These are phyloP conservation scores for Asarcornis scutulata DNA, from an alignment of 2,113 vertebrate genomes.

Conservation along the genomic window DNA sequence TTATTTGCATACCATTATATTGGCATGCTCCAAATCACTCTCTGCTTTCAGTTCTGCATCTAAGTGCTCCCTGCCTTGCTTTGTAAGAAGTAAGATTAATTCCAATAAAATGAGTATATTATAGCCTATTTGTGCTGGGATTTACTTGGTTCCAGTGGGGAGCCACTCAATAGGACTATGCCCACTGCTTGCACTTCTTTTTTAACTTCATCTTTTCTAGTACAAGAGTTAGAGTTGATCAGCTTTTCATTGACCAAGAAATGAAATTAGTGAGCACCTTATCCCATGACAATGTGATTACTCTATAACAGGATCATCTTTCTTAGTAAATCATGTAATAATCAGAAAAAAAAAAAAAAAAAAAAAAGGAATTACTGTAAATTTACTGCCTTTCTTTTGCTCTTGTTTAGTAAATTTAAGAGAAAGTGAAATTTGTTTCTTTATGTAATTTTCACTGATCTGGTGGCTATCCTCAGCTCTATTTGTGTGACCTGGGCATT, in stretches of 20 bases:
- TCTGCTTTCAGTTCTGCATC: neutral
- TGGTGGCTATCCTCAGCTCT: neutral
- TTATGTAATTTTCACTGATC: slow-evolving; percentile 53
- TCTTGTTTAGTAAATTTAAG: slow-evolving; percentile 1
- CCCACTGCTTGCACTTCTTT: neutral
- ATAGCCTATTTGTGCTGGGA: neutral
- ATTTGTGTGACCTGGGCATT: neutral
- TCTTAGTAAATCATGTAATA: neutral
- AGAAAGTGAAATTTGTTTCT: slow-evolving; percentile 45
- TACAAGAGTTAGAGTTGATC: neutral
- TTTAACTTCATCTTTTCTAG: neutral
- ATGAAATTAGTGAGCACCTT: slow-evolving; percentile 24
- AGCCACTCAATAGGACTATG: neutral
- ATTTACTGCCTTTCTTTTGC: neutral
- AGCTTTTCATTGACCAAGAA: neutral
- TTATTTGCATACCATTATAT: neutral
- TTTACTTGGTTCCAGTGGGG: neutral
- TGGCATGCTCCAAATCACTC: neutral
- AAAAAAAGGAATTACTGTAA: neutral
- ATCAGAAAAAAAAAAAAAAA: neutral
- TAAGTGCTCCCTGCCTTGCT: neutral
- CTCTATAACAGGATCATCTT: neutral
- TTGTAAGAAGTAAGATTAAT: neutral
- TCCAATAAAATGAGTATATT: neutral
- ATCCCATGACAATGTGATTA: neutral